phyloP scores from a whole-genome alignment of 2,113 vertebrate species.

The Laterallus jamaicensis region DNA sequence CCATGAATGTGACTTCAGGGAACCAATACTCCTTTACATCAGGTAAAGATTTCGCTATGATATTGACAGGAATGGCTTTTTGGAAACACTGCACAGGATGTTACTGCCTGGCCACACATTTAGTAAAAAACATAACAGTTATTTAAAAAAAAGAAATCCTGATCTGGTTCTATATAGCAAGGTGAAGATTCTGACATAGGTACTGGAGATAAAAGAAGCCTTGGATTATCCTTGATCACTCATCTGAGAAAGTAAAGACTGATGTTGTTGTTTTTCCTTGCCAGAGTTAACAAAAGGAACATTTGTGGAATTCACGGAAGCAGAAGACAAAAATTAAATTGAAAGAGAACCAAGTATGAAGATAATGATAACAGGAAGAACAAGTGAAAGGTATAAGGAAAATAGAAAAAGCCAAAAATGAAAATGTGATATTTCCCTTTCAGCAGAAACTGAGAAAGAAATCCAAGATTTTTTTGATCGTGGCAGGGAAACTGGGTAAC shows the following conservation, averaged over 20 bases:
- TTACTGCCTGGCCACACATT: not conserved
- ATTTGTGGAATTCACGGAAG: not conserved
- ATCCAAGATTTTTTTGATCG: not conserved
- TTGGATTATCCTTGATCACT: not conserved
- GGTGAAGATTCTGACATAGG: not conserved
- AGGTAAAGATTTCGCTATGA: not conserved
- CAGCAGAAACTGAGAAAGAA: not conserved
- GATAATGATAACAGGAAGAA: not conserved
- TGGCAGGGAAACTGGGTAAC: not conserved
- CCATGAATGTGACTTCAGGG: not conserved
- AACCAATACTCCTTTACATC: not conserved
- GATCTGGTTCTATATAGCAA: not conserved
- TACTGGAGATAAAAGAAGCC: not conserved
- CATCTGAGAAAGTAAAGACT: not conserved
- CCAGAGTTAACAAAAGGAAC: not conserved
- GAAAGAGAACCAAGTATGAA: not conserved
- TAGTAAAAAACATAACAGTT: not conserved
- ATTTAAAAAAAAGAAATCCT: not conserved
- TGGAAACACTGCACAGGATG: not conserved
- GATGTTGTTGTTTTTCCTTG: not conserved
- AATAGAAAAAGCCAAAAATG: not conserved
- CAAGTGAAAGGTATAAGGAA: not conserved
- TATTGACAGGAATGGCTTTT: not conserved
- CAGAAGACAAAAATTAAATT: not conserved
- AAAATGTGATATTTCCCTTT: not conserved